Percentiles rank a stretch among this genome's conserved stretches.
Evolutionary conservation across 2,888 invertebrate species (phyloP).

Genomic region (Eupithecia centaureata): DNA sequence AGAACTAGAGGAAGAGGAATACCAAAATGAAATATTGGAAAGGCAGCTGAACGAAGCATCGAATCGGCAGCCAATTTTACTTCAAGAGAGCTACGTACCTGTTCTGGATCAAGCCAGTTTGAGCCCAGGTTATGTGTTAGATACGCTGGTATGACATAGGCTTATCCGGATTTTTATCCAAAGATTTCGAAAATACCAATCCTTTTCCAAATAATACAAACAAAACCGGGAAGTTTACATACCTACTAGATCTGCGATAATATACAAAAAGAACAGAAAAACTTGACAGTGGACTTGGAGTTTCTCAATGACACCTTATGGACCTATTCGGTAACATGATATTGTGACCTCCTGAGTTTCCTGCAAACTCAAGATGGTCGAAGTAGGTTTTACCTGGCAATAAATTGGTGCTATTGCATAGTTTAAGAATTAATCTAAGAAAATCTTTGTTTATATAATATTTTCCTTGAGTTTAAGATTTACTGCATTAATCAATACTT

Average conservation of each 20-base stretch:
- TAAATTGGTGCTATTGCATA: constrained; percentile 49
- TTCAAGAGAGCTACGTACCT: constrained; percentile 78
- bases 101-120: constrained; percentile 67
- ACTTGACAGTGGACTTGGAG: neutral
- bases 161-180: constrained; percentile 39
- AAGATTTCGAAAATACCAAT: constrained; percentile 50
- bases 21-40: constrained; percentile 79
- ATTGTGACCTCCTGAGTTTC: neutral
- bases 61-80: constrained; percentile 74
- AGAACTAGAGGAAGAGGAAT: constrained; percentile 80
- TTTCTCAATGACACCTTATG: neutral
- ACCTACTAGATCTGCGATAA: neutral
- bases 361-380: neutral
- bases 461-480: constrained; percentile 10
- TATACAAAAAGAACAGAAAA: neutral
- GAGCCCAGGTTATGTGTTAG: constrained; percentile 67
- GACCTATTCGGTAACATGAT: neutral
- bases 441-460: neutral
- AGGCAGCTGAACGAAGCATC: constrained; percentile 75
- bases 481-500: constrained; percentile 30
- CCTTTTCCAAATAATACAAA: constrained; percentile 14
- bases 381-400: constrained; percentile 16
- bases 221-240: neutral
- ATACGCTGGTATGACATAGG: constrained; percentile 79
- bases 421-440: neutral